These are phyloP conservation scores for Piezodorus guildinii DNA, from an alignment of 1,140 invertebrate species.

Conservation along the genomic window DNA sequence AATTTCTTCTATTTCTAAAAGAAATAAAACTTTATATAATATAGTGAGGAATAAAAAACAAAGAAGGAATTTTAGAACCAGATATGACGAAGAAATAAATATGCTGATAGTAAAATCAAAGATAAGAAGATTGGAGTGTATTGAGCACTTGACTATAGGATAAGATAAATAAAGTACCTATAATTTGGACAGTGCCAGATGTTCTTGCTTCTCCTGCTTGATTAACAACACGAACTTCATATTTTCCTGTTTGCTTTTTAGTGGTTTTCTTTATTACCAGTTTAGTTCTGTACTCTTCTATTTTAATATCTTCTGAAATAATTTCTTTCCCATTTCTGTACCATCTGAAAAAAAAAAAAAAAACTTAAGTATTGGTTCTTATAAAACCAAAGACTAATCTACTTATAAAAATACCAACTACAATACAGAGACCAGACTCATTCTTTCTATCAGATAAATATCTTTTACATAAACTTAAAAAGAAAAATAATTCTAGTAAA, in stretches of 20 bases:
- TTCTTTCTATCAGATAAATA: too few species aligned
- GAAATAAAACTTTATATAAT: slow-evolving; percentile 11
- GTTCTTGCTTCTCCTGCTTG: slow-evolving; percentile 62
- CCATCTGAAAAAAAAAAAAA: slow-evolving; percentile 45
- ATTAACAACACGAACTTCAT: slow-evolving; percentile 68
- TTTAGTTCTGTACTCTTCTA: slow-evolving; percentile 51
- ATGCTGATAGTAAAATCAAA: too few species aligned
- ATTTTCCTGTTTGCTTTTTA: slow-evolving; percentile 69
- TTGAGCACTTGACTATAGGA: too few species aligned
- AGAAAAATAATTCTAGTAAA: too few species aligned
- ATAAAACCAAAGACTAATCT: background rate
- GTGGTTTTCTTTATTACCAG: slow-evolving; percentile 55
- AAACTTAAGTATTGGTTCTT: background rate
- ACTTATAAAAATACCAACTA: too few species aligned
- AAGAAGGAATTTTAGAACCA: too few species aligned
- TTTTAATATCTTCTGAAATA: slow-evolving; percentile 51
- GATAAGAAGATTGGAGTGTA: too few species aligned
- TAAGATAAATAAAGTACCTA: slow-evolving; percentile 30
- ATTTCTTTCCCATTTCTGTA: slow-evolving; percentile 75
- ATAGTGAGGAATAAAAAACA: background rate
- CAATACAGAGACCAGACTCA: too few species aligned
- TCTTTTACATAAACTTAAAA: too few species aligned
- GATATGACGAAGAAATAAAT: too few species aligned
- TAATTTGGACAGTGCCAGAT: slow-evolving; percentile 55
- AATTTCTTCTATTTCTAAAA: slow-evolving; percentile 42